Evolutionary conservation across 2,113 vertebrate species (phyloP), one percentile per base, ranked within the genome.

Genomic region (Rattus rattus): DNA sequence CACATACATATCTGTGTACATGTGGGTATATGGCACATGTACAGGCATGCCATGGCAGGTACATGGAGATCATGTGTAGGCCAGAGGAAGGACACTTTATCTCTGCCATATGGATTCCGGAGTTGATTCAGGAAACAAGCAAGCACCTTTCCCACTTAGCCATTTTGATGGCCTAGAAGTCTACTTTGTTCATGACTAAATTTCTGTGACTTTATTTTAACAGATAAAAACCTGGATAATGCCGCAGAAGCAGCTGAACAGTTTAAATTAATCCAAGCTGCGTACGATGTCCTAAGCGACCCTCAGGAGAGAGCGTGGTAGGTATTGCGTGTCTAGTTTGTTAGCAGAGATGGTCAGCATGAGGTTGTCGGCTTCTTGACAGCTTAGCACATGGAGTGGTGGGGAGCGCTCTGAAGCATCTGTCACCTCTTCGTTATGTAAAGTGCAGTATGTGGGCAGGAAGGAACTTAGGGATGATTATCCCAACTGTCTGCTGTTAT

Each of bases 171-270:
- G 39, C 83, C 61, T 72, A 67, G 75, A 10, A 52, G 19, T 92
- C 4, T 94, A 11, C 20, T 52, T 73, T 75, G 94, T 39, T 63
- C 26, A 33, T 96, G 73, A 14, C 76, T 56, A 47, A 56, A 59
- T 16, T 84, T 52, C 39, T 20, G 52, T 95, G 16, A 33, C 12
- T 97, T 97, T 69, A 16, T 94, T 96, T 94, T 92, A 83, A 70
- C 98, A 99, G 99, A 99, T 98, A 99, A 99, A 98, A 99, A 99
- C 95, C 98, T 99, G 97, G 99, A 99, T 80, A 99, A 99, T 79
- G 98, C 99, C 0, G 99, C 99, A 83, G 99, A 99, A 79, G 99
- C 99, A 0, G 99, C 99, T 0, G 99, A 99, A 76, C 99, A 99
- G 65, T 99, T 99, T 97, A 99, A 99, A 95, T 96, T 99, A 96